These are phyloP conservation scores for Chaetophractus vellerosus DNA, from an alignment of 2,797 vertebrate genomes.

Conservation along the genomic window DNA sequence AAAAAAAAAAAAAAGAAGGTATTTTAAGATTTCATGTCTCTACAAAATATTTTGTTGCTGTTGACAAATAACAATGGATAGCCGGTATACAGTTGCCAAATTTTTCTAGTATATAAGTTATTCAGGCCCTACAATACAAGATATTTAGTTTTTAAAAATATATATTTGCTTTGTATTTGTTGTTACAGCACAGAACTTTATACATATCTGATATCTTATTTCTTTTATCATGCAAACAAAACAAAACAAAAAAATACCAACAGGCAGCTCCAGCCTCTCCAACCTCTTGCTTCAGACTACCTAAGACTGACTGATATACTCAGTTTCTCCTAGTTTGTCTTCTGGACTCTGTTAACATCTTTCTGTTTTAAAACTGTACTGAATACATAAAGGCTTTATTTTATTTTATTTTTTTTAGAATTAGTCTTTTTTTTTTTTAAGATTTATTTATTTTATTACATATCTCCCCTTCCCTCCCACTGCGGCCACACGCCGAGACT, in stretches of 20 bases:
- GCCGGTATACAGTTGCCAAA: not conserved
- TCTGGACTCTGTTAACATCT: not conserved
- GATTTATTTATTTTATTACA: no score
- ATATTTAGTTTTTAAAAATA: not conserved
- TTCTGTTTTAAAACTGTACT: conserved; percentile 37
- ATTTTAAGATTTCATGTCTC: not conserved
- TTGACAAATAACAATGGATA: not conserved
- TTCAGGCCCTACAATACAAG: not conserved
- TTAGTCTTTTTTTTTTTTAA: no score
- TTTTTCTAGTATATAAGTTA: not conserved
- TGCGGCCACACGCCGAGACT: no score
- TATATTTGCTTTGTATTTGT: not conserved
- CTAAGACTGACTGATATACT: not conserved
- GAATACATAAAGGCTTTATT: not conserved
- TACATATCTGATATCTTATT: not conserved
- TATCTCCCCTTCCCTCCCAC: no score
- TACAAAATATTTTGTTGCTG: not conserved
- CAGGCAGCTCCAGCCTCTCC: not conserved
- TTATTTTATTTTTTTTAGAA: no score
- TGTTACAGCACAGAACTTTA: not conserved
- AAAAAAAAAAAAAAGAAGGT: not conserved
- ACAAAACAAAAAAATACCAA: not conserved
- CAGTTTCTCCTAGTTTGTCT: not conserved
- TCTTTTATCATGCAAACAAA: not conserved
- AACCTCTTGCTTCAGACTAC: not conserved